Conservation (phyloP, 2,113 vertebrate genomes). For the Bolborhynchus lineola region DNA sequence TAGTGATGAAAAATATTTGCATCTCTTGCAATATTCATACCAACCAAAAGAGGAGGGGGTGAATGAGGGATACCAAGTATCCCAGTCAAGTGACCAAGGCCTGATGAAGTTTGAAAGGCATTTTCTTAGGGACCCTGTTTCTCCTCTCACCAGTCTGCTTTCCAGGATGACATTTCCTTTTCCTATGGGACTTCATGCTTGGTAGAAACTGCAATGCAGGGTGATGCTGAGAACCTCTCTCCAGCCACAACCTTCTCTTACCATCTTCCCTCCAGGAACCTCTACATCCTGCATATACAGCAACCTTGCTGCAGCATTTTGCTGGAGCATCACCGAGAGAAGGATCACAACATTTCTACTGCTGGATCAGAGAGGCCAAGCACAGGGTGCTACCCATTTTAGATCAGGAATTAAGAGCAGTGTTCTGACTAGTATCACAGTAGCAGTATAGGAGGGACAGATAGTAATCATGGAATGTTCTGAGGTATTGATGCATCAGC, state of each 20-base stretch:
- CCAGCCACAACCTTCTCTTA: not conserved
- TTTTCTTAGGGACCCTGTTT: not conserved
- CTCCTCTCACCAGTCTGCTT: not conserved
- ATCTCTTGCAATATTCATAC: not conserved
- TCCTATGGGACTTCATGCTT: not conserved
- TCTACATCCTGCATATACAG: not conserved
- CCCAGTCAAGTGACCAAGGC: not conserved
- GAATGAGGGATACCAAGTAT: not conserved
- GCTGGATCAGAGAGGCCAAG: not conserved
- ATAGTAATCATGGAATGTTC: not conserved
- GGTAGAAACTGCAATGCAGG: not conserved
- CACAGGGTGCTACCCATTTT: not conserved
- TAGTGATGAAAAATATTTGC: not conserved
- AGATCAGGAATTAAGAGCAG: not conserved
- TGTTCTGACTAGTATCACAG: not conserved
- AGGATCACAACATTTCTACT: not conserved
- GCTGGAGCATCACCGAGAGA: not conserved
- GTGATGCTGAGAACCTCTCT: not conserved
- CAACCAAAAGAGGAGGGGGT: not conserved
- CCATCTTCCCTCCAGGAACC: not conserved
- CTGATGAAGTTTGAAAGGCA: not conserved
- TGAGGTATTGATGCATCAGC: not conserved
- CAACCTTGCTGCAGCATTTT: not conserved
- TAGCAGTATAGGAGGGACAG: not conserved
- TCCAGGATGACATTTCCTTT: not conserved